Conservation (phyloP, 2,113 vertebrate genomes). For the Xenopus laevis region DNA sequence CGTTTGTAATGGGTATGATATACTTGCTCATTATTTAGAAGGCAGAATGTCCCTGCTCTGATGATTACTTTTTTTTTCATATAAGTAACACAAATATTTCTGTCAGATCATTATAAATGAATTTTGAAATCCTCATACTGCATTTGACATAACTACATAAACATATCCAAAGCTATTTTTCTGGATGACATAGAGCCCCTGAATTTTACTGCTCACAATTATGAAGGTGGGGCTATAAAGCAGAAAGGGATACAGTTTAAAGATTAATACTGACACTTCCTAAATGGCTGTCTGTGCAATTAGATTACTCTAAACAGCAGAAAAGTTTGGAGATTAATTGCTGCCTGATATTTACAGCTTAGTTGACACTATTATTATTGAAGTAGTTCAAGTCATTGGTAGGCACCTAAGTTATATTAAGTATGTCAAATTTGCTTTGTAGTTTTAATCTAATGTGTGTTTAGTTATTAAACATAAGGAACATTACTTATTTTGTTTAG, state of each 20-base stretch:
- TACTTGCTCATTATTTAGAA: too few relatives aligned
- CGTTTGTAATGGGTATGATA: too few relatives aligned
- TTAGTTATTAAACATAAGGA: neutral
- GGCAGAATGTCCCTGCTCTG: too few relatives aligned
- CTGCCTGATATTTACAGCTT: constrained; percentile 7
- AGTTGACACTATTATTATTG: constrained; percentile 1
- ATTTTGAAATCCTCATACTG: neutral
- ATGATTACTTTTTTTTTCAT: too few relatives aligned
- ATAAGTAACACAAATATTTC: too few relatives aligned
- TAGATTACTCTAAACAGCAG: neutral
- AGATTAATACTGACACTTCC: neutral
- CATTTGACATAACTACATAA: neutral
- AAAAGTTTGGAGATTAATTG: neutral
- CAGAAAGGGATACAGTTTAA: neutral
- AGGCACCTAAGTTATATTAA: neutral
- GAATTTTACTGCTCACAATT: neutral
- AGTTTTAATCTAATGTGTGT: neutral
- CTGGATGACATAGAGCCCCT: too few relatives aligned
- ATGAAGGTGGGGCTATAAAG: neutral
- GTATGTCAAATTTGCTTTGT: neutral
- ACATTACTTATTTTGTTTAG: too few relatives aligned
- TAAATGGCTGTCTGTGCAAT: neutral
- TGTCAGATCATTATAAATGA: neutral
- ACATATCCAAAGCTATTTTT: neutral
- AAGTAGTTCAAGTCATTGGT: neutral